phyloP scores from a whole-genome alignment of 1,140 invertebrate genomes.

The Hyles euphorbiae region DNA sequence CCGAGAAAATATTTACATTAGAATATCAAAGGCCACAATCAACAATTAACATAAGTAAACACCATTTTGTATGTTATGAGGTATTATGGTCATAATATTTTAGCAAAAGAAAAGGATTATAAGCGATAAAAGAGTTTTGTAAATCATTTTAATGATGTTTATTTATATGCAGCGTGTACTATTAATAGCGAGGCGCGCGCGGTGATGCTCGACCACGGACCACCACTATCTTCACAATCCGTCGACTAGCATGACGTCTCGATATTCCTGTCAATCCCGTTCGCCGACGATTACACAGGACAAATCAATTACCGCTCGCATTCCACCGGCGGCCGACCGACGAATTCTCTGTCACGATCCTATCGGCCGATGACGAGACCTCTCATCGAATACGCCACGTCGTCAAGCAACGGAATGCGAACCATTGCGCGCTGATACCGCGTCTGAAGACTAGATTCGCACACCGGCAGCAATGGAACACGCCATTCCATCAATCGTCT shows the following conservation, averaged over 20 bases:
- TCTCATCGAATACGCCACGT: conserved; percentile 43
- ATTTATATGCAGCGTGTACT: no score
- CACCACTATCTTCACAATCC: not conserved
- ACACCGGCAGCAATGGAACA: conserved; percentile 53
- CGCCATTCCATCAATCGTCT: conserved; percentile 54
- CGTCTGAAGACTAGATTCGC: conserved; percentile 42
- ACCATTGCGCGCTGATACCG: conserved; percentile 46
- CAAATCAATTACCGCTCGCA: conserved; percentile 72
- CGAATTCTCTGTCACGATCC: conserved; percentile 69
- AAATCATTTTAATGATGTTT: no score
- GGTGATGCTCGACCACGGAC: not conserved
- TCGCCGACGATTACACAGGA: conserved; percentile 63
- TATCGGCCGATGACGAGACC: conserved; percentile 55
- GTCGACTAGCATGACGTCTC: conserved; percentile 38
- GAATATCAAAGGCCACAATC: no score
- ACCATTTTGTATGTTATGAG: no score
- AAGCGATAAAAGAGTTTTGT: no score
- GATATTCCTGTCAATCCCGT: conserved; percentile 58
- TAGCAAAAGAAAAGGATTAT: no score
- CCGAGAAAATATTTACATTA: no score
- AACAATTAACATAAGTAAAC: no score
- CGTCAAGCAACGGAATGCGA: conserved; percentile 49
- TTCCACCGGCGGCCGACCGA: conserved; percentile 60
- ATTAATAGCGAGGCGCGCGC: no score
- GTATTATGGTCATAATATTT: no score